phyloP scores from a whole-genome alignment of 2,113 vertebrate species.

The Forbesichthys agassizii region DNA sequence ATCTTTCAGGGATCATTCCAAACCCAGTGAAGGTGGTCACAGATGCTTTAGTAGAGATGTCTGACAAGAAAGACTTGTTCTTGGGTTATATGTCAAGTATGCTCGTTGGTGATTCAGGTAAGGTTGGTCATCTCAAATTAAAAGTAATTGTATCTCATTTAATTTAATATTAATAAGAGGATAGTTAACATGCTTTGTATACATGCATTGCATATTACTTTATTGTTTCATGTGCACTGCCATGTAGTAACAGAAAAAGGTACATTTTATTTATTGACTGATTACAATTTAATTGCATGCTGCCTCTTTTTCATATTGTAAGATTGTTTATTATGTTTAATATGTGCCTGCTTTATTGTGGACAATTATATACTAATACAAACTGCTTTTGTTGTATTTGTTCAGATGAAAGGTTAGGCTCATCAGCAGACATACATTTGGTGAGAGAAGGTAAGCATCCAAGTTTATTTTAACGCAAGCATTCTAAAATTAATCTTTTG shows the following conservation, averaged over 20 bases:
- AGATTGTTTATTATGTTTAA: neutral
- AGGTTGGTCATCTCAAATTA: neutral
- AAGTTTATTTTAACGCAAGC: neutral
- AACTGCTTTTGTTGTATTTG: conserved; percentile 10
- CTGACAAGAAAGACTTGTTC: conserved; percentile 70
- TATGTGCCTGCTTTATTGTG: neutral
- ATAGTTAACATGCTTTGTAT: neutral
- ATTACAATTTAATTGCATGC: neutral
- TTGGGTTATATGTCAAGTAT: conserved; percentile 73
- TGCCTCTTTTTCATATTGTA: neutral
- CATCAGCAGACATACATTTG: conserved; percentile 48
- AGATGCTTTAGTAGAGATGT: conserved; percentile 69
- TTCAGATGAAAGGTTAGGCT: conserved; percentile 49
- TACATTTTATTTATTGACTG: neutral
- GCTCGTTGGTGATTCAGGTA: conserved; percentile 73
- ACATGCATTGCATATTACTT: neutral
- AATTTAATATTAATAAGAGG: neutral
- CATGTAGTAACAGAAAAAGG: conserved; percentile 58
- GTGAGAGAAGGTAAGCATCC: conserved; percentile 68
- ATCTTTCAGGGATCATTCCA: conserved; percentile 58
- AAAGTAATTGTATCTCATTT: neutral
- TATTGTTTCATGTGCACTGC: neutral
- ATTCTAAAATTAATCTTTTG: too few relatives aligned
- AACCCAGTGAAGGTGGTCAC: conserved; percentile 74
- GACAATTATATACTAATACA: neutral